Base-by-base conservation (phyloP, 2,888 invertebrate genomes). In the Acanthosepion pharaonis region DNA sequence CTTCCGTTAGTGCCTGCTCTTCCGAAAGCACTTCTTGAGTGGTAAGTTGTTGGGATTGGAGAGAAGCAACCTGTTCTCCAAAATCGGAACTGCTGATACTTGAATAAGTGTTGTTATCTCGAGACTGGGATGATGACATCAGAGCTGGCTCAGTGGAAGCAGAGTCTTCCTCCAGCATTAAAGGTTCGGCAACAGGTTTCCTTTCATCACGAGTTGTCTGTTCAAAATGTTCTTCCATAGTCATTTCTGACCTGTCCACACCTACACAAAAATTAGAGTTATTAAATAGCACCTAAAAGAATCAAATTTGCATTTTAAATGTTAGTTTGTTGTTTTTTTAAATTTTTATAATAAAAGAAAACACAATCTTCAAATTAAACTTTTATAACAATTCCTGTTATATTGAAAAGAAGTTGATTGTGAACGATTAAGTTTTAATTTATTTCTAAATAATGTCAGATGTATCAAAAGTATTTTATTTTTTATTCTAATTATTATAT, bases 91-190 rank as follows among this genome's bases (percentile, higher is more conserved):
- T 94, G 94, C 96, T 96, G 94, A 96, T 94, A 53, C 95, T 96
- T 0, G 96, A 96, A 91, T 96, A 95, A 18, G 96, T 96, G 94
- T 96, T 96, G 94, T 95, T 97, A 94, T 96, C 97, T 48, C 96
- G 97, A 25, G 97, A 97, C 49, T 96, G 96, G 95, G 97, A 97
- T 55, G 96, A 97, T 95, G 97, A 96, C 95, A 96, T 96, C 96
- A 95, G 96, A 96, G 96, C 96, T 94, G 95, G 96, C 94, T 96
- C 96, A 95, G 96, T 96, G 20, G 96, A 96, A 33, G 95, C 95
- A 49, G 95, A 96, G 42, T 91, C 95, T 33, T 95, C 95, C 94
- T 94, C 94, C 33, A 55, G 51, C 53, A 93, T 49, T 49, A 33
- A 53, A n/a, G 93, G 28, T 53, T 93, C 93, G 28, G 93, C 15